phyloP scores from a whole-genome alignment of 2,888 invertebrate genomes.

The Parnassius smintheus region DNA sequence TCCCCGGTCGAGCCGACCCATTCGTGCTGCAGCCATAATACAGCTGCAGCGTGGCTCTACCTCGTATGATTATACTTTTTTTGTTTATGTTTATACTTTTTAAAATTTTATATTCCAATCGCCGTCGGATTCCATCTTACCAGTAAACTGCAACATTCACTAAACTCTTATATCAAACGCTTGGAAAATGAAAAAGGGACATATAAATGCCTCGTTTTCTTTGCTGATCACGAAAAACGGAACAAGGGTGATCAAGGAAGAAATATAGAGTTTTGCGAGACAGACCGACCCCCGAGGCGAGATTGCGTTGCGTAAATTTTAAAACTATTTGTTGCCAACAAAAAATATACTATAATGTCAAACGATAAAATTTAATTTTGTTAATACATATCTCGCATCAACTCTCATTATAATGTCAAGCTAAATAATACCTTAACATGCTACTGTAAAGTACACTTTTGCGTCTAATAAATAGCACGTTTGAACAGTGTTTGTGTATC shows the following conservation, averaged over 20 bases:
- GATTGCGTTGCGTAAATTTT: neutral
- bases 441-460: neutral
- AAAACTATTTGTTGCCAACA: neutral
- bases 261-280: conserved; percentile 29
- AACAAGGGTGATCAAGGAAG: conserved; percentile 34
- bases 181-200: neutral
- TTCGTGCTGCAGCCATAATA: too few species aligned
- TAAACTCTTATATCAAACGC: too few species aligned
- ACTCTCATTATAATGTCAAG: neutral
- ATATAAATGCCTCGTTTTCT: conserved; percentile 9
- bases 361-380: neutral
- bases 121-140: too few species aligned
- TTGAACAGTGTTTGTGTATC: conserved; percentile 40
- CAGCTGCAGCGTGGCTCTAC: too few species aligned
- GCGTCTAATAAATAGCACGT: conserved; percentile 35
- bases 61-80: too few species aligned
- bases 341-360: neutral
- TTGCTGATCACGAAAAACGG: conserved; percentile 30
- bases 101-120: too few species aligned
- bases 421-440: conserved; percentile 2
- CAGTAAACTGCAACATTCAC: too few species aligned
- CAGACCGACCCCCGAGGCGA: conserved; percentile 22
- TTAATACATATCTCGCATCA: neutral
- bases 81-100: too few species aligned
- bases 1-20: too few species aligned